phyloP scores from a whole-genome alignment of 2,888 invertebrate genomes.

The Catocala sponsa region DNA sequence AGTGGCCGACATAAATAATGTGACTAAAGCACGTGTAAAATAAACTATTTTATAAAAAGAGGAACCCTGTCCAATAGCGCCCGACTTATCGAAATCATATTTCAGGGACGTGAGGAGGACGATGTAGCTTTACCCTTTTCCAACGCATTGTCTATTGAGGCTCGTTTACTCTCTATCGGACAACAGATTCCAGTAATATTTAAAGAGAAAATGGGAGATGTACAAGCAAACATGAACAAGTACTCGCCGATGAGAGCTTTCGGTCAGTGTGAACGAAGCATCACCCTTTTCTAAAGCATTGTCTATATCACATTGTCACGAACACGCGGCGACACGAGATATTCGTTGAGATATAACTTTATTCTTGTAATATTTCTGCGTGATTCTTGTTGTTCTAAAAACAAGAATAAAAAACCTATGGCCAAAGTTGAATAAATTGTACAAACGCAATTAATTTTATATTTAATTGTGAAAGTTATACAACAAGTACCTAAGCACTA shows the following conservation, averaged over 20 bases:
- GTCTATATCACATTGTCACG: constrained; percentile 86
- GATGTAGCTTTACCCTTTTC: constrained; percentile 81
- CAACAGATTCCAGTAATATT: constrained; percentile 32
- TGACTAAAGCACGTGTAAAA: constrained; percentile 72
- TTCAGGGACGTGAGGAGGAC: constrained; percentile 84
- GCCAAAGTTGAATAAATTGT: constrained; percentile 11
- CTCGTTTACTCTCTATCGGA: constrained; percentile 61
- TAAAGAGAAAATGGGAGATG: constrained; percentile 26
- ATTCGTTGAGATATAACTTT: constrained; percentile 83
- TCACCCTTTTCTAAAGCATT: constrained; percentile 82
- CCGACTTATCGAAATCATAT: constrained; percentile 87
- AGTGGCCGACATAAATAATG: constrained; percentile 59
- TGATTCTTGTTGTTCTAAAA: constrained; percentile 56
- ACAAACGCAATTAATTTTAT: too few relatives aligned
- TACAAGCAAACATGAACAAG: constrained; percentile 30
- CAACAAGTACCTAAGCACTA: too few relatives aligned
- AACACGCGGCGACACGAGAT: constrained; percentile 84
- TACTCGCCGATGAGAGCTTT: constrained; percentile 41
- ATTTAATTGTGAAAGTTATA: too few relatives aligned
- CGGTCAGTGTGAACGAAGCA: constrained; percentile 67
- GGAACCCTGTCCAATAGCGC: constrained; percentile 79
- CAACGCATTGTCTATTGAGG: constrained; percentile 75
- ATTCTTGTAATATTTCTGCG: constrained; percentile 79
- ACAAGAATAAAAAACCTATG: constrained; percentile 34
- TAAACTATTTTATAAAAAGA: constrained; percentile 79